Base-by-base conservation (phyloP, 1,140 invertebrate genomes). In the Conopomorpha cramerella region DNA sequence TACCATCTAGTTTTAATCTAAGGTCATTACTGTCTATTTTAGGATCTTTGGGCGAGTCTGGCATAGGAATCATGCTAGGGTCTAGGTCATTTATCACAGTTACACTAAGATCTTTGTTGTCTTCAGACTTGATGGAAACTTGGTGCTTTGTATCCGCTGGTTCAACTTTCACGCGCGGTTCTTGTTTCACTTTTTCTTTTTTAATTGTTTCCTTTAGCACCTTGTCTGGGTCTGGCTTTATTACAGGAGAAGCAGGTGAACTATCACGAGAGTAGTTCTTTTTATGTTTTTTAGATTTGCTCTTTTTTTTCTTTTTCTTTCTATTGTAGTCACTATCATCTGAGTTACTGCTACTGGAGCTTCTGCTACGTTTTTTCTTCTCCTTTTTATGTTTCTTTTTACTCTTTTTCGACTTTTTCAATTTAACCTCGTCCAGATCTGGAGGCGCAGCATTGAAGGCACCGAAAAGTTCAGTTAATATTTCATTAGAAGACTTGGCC, bases 391-490 rank as follows among this genome's bases (percentile, higher is more conserved):
- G 57, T 43, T 61, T 79, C 51, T 53, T 74, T 56, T 64, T 79
- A 46, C 38, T 66, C 29, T 60, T 78, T 47, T 56, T 77, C 16
- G 41, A 45, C 43, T 53, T 60, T 41, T 70, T 78, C 37, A 36
- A 37, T 19, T 39, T 44, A 37, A 53, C 45, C 8, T 74, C 70
- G 11, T 58, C 59, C 42, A 78, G 78, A 47, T 81, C 73, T 6
- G 83, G 82, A 27, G 83, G 84, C 36, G 78, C 78, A 16, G 80
- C 83, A 51, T 88, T 85, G 50, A 89, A 88, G 2, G 85, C 87
- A 33, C 84, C 80, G 49, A 92, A 92, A 0, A 92, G 72, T 64
- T 91, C 89, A 0, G 86, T 86, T 4, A 92, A 72, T 51, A 92
- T 91, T 58, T 92, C 87, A 58, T 85, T 87, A 0, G 89, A 90